A percentile compares a stretch with the other conserved stretches of the same genome.
These are phyloP conservation scores for Bryconaethiops microstoma DNA, from an alignment of 2,797 vertebrate species.

Conservation along the genomic window DNA sequence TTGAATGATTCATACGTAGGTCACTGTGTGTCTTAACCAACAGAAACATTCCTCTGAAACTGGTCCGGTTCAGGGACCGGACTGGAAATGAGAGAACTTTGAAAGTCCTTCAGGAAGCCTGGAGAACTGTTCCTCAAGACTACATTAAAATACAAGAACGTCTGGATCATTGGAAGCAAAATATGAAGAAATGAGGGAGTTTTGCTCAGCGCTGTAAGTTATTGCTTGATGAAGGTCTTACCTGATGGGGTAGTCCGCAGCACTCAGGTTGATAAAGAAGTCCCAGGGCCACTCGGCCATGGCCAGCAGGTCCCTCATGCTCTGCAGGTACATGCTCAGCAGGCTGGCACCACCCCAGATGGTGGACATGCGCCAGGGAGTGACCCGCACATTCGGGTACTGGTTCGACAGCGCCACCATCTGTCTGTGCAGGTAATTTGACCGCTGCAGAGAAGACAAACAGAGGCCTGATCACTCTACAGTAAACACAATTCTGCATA, in stretches of 20 bases:
- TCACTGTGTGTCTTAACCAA: too few relatives aligned
- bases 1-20: too few relatives aligned
- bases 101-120: too few relatives aligned
- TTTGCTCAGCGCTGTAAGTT: too few relatives aligned
- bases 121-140: too few relatives aligned
- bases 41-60: too few relatives aligned
- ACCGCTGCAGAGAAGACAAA: conserved; percentile 79
- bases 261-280: conserved; percentile 99
- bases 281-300: conserved; percentile 98
- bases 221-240: conserved; percentile 62
- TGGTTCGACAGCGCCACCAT: conserved; percentile 82
- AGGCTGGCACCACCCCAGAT: conserved; percentile 99
- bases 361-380: conserved; percentile 96
- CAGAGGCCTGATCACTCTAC: background rate
- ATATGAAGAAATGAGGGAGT: too few relatives aligned
- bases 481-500: too few relatives aligned
- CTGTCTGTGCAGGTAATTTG: conserved; percentile 94
- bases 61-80: too few relatives aligned
- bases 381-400: conserved; percentile 92
- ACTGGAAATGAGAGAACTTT: too few relatives aligned
- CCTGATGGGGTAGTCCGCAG: conserved; percentile 98
- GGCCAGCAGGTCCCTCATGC: conserved; percentile 92
- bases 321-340: conserved; percentile 94
- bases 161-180: too few relatives aligned
- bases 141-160: too few relatives aligned